Evolutionary conservation across 2,797 vertebrate genomes (phyloP).

Genomic region (Pelodytes ibericus): DNA sequence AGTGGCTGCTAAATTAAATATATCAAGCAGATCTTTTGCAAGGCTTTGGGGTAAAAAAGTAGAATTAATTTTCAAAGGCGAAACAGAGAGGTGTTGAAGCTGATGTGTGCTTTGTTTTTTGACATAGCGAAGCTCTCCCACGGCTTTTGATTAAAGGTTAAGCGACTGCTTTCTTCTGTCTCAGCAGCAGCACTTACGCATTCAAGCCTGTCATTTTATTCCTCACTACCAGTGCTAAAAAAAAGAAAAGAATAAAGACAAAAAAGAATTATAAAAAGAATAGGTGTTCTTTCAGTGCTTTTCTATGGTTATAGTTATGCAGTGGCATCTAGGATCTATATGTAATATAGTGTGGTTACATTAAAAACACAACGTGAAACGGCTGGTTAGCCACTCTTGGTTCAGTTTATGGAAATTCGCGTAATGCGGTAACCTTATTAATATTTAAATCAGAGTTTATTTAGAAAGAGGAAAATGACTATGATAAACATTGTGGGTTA

Average conservation of each 20-base stretch:
- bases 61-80: constrained; percentile 50
- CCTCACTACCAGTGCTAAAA: constrained; percentile 26
- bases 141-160: constrained; percentile 53
- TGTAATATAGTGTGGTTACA: not conserved
- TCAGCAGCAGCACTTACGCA: constrained; percentile 44
- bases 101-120: constrained; percentile 54
- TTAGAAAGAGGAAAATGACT: no score
- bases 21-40: constrained; percentile 33
- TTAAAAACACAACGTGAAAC: no score
- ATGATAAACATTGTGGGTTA: no score
- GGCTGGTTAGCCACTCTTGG: no score
- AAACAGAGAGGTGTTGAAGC: constrained; percentile 42
- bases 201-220: constrained; percentile 47
- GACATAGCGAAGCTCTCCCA: constrained; percentile 39
- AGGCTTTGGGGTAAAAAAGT: constrained; percentile 22
- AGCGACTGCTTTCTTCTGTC: constrained; percentile 47
- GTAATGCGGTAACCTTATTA: no score
- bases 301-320: not conserved
- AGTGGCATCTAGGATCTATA: not conserved
- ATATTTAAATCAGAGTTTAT: no score
- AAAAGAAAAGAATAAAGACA: no score
- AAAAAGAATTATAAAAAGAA: no score
- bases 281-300: not conserved
- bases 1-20: constrained; percentile 28
- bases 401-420: no score